Percentiles rank a stretch among this genome's conserved stretches.
Evolutionary conservation across 2,888 invertebrate genomes (phyloP).

Genomic region (Physocephala rufipes): DNA sequence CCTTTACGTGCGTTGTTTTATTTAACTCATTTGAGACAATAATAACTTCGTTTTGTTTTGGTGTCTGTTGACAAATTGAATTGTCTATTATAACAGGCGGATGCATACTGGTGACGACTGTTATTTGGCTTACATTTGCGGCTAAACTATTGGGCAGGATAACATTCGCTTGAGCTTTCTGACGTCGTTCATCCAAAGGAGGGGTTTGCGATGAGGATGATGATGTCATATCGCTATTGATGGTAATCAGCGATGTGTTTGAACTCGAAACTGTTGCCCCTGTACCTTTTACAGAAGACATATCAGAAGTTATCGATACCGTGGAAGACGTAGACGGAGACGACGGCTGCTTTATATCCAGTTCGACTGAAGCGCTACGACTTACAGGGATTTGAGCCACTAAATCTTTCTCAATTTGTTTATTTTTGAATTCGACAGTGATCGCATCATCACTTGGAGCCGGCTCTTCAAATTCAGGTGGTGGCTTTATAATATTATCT

Average conservation of each 20-base stretch:
- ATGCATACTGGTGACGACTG: constrained; percentile 83
- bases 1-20: constrained; percentile 70
- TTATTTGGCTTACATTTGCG: constrained; percentile 77
- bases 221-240: constrained; percentile 60
- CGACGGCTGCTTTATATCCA: constrained; percentile 53
- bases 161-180: constrained; percentile 59
- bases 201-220: constrained; percentile 53
- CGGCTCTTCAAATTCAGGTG: constrained; percentile 48
- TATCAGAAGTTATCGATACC: constrained; percentile 55
- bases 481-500: constrained; percentile 48
- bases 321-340: constrained; percentile 59
- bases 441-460: constrained; percentile 42
- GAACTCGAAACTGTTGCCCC: constrained; percentile 50
- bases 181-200: constrained; percentile 40
- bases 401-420: constrained; percentile 17
- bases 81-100: constrained; percentile 80
- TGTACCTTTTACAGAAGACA: constrained; percentile 46
- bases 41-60: constrained; percentile 73
- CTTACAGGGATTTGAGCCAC: constrained; percentile 27
- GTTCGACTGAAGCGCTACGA: constrained; percentile 49
- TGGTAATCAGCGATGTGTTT: constrained; percentile 63
- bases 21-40: constrained; percentile 83
- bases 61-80: constrained; percentile 47
- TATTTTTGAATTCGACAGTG: constrained; percentile 44
- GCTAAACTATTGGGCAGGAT: constrained; percentile 79